These are phyloP conservation scores for Hemichromis elongatus DNA, from an alignment of 2,113 vertebrate genomes.

Conservation along the genomic window DNA sequence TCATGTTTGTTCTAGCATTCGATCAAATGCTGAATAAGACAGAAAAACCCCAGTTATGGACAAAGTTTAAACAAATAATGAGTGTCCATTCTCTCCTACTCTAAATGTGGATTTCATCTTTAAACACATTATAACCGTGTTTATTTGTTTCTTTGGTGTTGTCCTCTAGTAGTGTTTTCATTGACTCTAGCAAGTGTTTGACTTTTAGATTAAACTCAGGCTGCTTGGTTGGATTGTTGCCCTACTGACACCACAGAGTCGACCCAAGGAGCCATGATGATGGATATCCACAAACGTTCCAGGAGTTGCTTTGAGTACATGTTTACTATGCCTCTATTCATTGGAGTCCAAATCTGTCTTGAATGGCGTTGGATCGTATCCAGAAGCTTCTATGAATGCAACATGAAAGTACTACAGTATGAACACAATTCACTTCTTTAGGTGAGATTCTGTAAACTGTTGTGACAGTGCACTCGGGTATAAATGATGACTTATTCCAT, in stretches of 20 bases:
- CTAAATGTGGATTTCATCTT: too few species aligned
- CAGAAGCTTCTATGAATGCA: not conserved
- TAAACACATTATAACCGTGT: not conserved
- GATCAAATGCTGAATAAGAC: not conserved
- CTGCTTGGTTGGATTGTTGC: not conserved
- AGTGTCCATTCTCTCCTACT: not conserved
- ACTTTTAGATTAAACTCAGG: conserved; percentile 16
- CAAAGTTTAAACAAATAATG: not conserved
- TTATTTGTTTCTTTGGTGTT: not conserved
- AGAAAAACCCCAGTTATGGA: not conserved
- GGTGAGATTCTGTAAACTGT: not conserved
- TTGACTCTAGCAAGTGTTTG: conserved; percentile 19
- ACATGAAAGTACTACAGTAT: not conserved
- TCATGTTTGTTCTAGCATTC: not conserved
- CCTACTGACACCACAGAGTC: conserved; percentile 2
- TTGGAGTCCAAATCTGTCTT: conserved; percentile 1
- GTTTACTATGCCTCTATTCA: conserved; percentile 35
- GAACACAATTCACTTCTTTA: not conserved
- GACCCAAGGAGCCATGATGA: conserved; percentile 34
- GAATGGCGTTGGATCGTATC: not conserved
- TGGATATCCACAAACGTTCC: conserved; percentile 30
- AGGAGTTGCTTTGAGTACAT: conserved; percentile 26
- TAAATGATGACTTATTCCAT: not conserved
- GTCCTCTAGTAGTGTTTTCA: not conserved
- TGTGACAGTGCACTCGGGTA: not conserved